Evolutionary conservation across 1,140 invertebrate species (phyloP), one percentile per base, ranked within the genome.

Genomic region (Diachasmimorpha longicaudata): DNA sequence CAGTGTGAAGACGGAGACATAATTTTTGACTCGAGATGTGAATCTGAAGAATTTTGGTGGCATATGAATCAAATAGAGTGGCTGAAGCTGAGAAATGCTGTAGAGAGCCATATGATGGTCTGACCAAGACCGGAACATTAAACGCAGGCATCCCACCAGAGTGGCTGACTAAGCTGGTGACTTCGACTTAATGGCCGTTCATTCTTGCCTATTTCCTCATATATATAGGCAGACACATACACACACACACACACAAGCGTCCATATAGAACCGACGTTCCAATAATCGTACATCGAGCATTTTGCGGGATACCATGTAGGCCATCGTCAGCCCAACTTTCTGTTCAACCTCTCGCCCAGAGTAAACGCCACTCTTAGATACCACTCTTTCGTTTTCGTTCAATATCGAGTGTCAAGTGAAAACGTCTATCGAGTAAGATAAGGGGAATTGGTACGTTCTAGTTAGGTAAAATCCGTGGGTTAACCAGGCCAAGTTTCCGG

Each of bases 161-260:
- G 63, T 66, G 74, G 83, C 83, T 83, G 83, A 84, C 81, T 83
- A 83, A 83, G 83, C 82, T 70, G 46, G 75, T 78, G 78, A 70
- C 79, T 81, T 79, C 77, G 78, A 75, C 78, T 79, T 73, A 75
- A 81, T 80, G 80, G 80, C 75, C 83, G 77, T 82, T 80, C 81
- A 76, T 81, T 84, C 79, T 79, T 77, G 75, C 79, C 74, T 71
- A 66, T 74, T 69, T 42, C 10, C 58, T 66, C 55, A 68, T 58
- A 46, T 77, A 46, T 21, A 36, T 69, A 39, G 58, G 36, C 48
- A 55, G 52, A 46, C 48, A 58, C 11, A 72, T 23, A 31, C 42
- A 68, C 1, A 39, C 4, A 52, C 9, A 46, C 44, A n/a, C n/a
- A n/a, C n/a, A n/a, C n/a, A n/a, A n/a, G n/a, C n/a, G n/a, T n/a